A percentile compares a stretch with the other conserved stretches of the same genome.
Evolutionary conservation across 2,888 invertebrate species (phyloP).

Genomic region (Nycteola revayana): DNA sequence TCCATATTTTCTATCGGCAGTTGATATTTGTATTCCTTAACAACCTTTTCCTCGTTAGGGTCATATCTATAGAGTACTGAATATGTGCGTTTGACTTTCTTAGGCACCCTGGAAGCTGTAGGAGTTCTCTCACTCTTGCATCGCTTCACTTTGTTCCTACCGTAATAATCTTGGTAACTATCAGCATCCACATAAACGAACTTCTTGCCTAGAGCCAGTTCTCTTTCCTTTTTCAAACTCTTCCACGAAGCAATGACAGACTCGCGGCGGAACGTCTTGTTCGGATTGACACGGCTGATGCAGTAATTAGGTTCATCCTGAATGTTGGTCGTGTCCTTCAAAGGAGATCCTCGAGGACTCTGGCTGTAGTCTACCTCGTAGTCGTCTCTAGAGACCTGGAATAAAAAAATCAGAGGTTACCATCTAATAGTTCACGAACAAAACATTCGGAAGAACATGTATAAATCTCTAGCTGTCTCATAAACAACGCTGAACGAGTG

Average conservation of each 20-base stretch:
- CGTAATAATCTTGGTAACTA: slow-evolving; percentile 69
- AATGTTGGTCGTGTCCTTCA: slow-evolving; percentile 74
- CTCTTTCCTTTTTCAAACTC: slow-evolving; percentile 73
- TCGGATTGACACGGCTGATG: slow-evolving; percentile 77
- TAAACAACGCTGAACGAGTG: slow-evolving; percentile 36
- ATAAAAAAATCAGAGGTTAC: slow-evolving; percentile 37
- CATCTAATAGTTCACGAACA: slow-evolving; percentile 5
- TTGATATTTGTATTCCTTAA: slow-evolving; percentile 75
- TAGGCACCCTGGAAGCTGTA: slow-evolving; percentile 52
- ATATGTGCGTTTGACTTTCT: slow-evolving; percentile 73
- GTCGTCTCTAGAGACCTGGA: slow-evolving; percentile 76
- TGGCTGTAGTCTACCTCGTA: slow-evolving; percentile 70
- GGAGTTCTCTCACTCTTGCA: slow-evolving; percentile 72
- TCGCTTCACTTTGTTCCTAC: slow-evolving; percentile 70
- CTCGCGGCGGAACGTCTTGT: slow-evolving; percentile 75
- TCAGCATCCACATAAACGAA: slow-evolving; percentile 70
- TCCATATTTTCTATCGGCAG: slow-evolving; percentile 50
- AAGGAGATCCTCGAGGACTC: slow-evolving; percentile 68
- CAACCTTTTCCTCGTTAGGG: slow-evolving; percentile 68
- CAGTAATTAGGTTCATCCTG: slow-evolving; percentile 66
- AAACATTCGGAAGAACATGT: slow-evolving; percentile 28
- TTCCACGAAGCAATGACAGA: slow-evolving; percentile 79
- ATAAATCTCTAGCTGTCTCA: slow-evolving; percentile 30
- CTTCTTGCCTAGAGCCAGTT: slow-evolving; percentile 70
- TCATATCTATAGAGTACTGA: slow-evolving; percentile 75